Evolutionary conservation across 1,140 invertebrate species (phyloP), one percentile per base, ranked within the genome.

Genomic region (Notospermus geniculatus): DNA sequence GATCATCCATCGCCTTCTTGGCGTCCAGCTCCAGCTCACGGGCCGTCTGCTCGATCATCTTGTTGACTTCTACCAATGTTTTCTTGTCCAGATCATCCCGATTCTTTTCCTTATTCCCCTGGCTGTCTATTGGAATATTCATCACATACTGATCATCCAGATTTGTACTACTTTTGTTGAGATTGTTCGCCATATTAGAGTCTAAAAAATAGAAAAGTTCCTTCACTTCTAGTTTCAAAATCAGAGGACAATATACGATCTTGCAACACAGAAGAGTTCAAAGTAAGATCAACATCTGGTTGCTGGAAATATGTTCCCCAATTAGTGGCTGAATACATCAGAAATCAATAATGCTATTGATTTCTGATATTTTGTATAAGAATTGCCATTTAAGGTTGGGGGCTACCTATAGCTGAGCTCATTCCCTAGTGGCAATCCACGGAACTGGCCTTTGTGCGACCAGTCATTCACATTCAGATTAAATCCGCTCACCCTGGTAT

Each of bases 11-110:
- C 4, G 74, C 76, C 46, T 63, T 68, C 45, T 72, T 55, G 5
- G 76, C 75, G 62, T 78, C 77, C 7, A 67, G 7, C 57, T 79
- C 72, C 57, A 74, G 46, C 43, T 77, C 71, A 22, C 64, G 41
- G n/a, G 72, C 70, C n/a, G 71, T 70, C 43, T 70, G 55, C 22
- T 57, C 64, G 30, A 79, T 70, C 36, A 79, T 55, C 19, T 54
- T 63, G 36, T 74, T 68, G 22, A 79, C 66, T 56, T 77, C 77
- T 17, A 71, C 67, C 30, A 70, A n/a, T 52, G 65, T 69, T 9
- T 71, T 61, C 13, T 71, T 60, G 7, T 63, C 63, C 13, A 41
- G 29, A 39, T 46, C 41, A 22, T 41, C 22, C 39, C 5, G 29
- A 15, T 29, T 56, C 32, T 56, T 29, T 9, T 28, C 2, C 25